phyloP scores from a whole-genome alignment of 2,888 invertebrate species.

The Taphrorychus bicolor region DNA sequence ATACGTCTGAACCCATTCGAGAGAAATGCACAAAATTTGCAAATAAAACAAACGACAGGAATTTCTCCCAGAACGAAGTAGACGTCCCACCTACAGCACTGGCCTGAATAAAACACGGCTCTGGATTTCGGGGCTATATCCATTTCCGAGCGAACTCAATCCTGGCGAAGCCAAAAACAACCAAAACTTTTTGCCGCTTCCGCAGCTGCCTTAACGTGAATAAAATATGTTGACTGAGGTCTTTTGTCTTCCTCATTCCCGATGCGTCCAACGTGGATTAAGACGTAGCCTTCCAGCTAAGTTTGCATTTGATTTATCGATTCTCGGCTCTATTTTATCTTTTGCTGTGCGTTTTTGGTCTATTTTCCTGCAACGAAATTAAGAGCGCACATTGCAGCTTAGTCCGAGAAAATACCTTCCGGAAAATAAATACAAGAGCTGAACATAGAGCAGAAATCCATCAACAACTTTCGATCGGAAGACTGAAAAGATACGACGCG shows the following conservation, averaged over 20 bases:
- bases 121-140: conserved; percentile 16
- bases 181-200: conserved; percentile 16
- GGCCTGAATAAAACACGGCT: conserved; percentile 5
- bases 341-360: neutral
- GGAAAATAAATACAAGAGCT: neutral
- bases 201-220: conserved; percentile 17
- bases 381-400: neutral
- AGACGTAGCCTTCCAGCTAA: neutral
- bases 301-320: conserved; percentile 4
- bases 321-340: neutral
- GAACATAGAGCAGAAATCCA: neutral
- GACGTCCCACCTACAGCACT: conserved; percentile 2
- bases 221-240: conserved; percentile 21
- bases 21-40: neutral
- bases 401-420: too few species aligned
- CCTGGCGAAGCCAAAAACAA: conserved; percentile 23
- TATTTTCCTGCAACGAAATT: neutral
- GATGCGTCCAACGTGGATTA: conserved; percentile 6
- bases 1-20: neutral
- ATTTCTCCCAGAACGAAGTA: neutral
- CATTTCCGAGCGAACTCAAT: conserved; percentile 13
- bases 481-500: conserved; percentile 25
- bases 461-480: neutral
- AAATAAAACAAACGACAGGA: neutral
- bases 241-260: conserved; percentile 2